Conservation (phyloP, 2,888 invertebrate genomes). For the Philereme transversata region DNA sequence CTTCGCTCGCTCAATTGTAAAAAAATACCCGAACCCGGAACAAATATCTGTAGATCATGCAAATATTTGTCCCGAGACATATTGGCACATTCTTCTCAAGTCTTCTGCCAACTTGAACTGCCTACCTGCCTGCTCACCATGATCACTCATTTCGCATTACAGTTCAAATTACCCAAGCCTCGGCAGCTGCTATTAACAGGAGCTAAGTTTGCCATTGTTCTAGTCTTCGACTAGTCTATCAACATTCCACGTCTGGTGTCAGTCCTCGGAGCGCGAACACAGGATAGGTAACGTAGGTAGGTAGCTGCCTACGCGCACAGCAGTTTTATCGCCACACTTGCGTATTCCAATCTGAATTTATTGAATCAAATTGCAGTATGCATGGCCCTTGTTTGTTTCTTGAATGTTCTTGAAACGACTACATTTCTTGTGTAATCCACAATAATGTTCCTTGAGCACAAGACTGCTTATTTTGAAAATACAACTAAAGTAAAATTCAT, state of each 20-base stretch:
- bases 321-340: slow-evolving; percentile 45
- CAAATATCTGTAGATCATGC: too few relatives aligned
- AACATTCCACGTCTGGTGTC: slow-evolving; percentile 59
- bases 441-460: slow-evolving; percentile 9
- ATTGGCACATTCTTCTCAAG: neutral
- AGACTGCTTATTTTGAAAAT: too few relatives aligned
- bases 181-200: slow-evolving; percentile 45
- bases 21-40: too few relatives aligned
- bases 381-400: slow-evolving; percentile 19
- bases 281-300: slow-evolving; percentile 33
- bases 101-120: slow-evolving; percentile 4
- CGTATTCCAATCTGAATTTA: slow-evolving; percentile 34
- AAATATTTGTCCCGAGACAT: too few relatives aligned
- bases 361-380: slow-evolving; percentile 36
- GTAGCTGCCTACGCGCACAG: slow-evolving; percentile 36
- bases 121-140: slow-evolving; percentile 4
- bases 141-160: slow-evolving; percentile 21
- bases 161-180: slow-evolving; percentile 36
- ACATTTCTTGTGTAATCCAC: slow-evolving; percentile 1
- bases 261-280: slow-evolving; percentile 44
- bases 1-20: too few relatives aligned
- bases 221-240: slow-evolving; percentile 60
- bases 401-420: slow-evolving; percentile 8
- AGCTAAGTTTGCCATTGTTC: slow-evolving; percentile 56
- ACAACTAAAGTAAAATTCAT: neutral